Evolutionary conservation across 2,888 invertebrate genomes (phyloP).

Genomic region (Leptinotarsa juncta): DNA sequence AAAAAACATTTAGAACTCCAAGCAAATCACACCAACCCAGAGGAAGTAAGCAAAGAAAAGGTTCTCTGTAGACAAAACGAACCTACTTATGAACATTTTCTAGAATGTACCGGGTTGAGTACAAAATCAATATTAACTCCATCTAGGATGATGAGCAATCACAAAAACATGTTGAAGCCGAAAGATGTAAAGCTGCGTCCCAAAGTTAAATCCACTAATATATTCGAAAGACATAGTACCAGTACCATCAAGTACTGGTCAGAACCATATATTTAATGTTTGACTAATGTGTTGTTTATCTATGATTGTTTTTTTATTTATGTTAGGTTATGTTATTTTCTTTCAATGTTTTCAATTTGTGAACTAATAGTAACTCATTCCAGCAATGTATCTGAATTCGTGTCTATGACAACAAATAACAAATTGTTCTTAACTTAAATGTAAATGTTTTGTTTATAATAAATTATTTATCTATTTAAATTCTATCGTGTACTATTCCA

Average conservation of each 20-base stretch:
- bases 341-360: neutral
- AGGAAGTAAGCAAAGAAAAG: slow-evolving; percentile 56
- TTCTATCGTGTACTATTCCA: neutral
- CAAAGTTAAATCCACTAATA: slow-evolving; percentile 71
- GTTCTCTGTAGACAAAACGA: slow-evolving; percentile 55
- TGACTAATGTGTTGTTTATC: neutral
- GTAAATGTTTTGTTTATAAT: slow-evolving; percentile 11
- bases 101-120: slow-evolving; percentile 83
- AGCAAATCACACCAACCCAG: slow-evolving; percentile 56
- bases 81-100: slow-evolving; percentile 78
- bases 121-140: slow-evolving; percentile 81
- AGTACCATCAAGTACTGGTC: slow-evolving; percentile 65
- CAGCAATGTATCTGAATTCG: neutral
- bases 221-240: slow-evolving; percentile 66
- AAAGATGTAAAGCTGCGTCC: slow-evolving; percentile 82
- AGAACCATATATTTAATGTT: slow-evolving; percentile 61
- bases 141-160: slow-evolving; percentile 76
- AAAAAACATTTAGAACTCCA: slow-evolving; percentile 63
- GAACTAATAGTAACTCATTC: neutral
- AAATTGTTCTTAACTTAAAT: neutral
- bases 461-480: slow-evolving; percentile 11
- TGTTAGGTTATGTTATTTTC: neutral
- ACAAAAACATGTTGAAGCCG: slow-evolving; percentile 81
- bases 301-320: slow-evolving; percentile 12
- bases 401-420: neutral